Base-by-base conservation (phyloP, 1,140 invertebrate genomes). In the Neodiprion pinetum region DNA sequence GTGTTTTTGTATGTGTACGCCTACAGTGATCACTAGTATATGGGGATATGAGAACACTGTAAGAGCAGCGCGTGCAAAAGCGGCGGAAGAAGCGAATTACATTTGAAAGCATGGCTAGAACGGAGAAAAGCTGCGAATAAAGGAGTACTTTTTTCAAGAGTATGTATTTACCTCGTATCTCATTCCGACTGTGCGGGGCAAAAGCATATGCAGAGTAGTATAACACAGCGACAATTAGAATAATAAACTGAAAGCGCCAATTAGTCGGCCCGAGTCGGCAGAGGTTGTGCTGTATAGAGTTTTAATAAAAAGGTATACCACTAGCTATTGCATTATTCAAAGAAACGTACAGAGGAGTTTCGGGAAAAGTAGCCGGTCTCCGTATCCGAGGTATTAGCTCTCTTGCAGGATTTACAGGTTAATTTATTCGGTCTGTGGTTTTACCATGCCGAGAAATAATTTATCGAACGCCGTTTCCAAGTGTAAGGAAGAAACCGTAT, bases 381-480 rank as follows among this genome's bases (percentile, higher is more conserved):
- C n/a, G 53, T 61, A 5, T 61, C 5, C n/a, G 4, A 61, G n/a
- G n/a, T 17, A 7, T 17, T 12, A 61, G 8, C 5, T 40, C 28
- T 40, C 28, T 40, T 40, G 53, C n/a, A 61, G 53, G 53, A 61
- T 61, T 61, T 9, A 61, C 53, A 9, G 53, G 53, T 61, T 61
- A 61, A 61, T 61, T 61, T 61, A 61, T 61, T 61, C 53, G 53
- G 53, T 61, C 53, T 61, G 53, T 61, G 53, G 53, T 61, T 9
- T 61, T 17, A 17, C 53, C 53, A 61, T 61, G 53, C 11, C 9
- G 53, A 61, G 53, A 61, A 40, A 61, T 61, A 61, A 61, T 61
- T 61, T 61, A 61, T 61, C 53, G 53, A 7, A 61, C 4, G 11
- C n/a, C 53, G 53, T 14, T 14, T 61, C 53, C 9, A 61, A 14